Evolutionary conservation across 37 sponge, comb jelly and placozoan species (phyloP), one percentile per base, ranked within the genome.

Genomic region (Halichondria panicea): DNA sequence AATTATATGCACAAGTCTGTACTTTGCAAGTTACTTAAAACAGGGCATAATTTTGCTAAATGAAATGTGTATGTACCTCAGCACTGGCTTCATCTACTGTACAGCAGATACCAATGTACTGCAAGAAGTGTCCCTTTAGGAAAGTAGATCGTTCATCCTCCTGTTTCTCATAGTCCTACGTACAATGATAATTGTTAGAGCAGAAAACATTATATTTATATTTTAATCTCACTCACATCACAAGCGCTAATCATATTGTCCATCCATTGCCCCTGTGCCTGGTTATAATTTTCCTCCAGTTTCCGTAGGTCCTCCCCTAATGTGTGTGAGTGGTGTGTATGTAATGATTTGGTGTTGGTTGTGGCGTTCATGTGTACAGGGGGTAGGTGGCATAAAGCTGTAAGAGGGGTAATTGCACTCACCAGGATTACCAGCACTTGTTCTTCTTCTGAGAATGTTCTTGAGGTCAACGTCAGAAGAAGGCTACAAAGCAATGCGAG

Each of bases 181-280:
- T 8, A 6, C 19, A 64, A 11, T 35, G 8, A 31, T 4, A 11
- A 8, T 22, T 35, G 37, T 13, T 61, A 11, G 19, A 61, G 63
- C 63, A n/a, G 27, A 61, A 61, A 4, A 65, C 9, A 65, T 34
- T 3, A 65, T 65, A 30, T 62, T 22, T 12, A 18, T n/a, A n/a
- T n/a, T n/a, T n/a, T n/a, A 4, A 34, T 11, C 27, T 13, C 11
- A 13, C 80, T 42, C 27, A 89, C 89, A 67, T 80, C 81, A 36
- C 84, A 90, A 25, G 90, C 90, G 52, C 60, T 71, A 43, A 90
- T 84, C 90, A 90, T 84, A 67, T 80, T 76, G 31, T 90, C 90
- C 11, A 80, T 39, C 85, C 85, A 90, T 31, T 68, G 62, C 55
- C 74, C 34, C 52, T 84, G 90, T 5, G 70, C 76, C 18, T 84